Conservation (phyloP, 2,113 vertebrate genomes). For the Speoplatyrhinus poulsoni region DNA sequence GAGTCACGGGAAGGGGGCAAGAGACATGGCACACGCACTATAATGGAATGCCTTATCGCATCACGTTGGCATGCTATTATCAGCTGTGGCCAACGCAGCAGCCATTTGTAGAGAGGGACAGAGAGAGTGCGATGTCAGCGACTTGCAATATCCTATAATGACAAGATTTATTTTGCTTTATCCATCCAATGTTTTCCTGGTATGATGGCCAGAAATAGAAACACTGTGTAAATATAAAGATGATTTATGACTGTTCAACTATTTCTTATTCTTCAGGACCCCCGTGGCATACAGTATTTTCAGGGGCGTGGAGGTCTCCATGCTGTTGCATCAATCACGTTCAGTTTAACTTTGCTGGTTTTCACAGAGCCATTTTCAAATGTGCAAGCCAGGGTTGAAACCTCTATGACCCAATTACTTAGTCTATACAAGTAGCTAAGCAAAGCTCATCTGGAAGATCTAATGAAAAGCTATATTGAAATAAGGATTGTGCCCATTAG, state of each 20-base stretch:
- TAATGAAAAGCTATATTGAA: constrained; percentile 13
- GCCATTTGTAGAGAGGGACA: constrained; percentile 20
- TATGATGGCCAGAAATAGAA: too few relatives aligned
- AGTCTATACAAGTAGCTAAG: background rate
- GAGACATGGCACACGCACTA: constrained; percentile 36
- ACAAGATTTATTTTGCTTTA: constrained; percentile 1
- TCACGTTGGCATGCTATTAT: constrained; percentile 35
- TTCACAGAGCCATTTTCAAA: background rate
- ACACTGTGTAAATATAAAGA: too few relatives aligned
- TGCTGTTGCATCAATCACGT: too few relatives aligned
- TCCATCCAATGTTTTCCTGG: too few relatives aligned
- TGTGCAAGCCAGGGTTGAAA: background rate
- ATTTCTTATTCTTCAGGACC: too few relatives aligned
- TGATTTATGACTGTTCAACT: too few relatives aligned
- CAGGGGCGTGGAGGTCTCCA: too few relatives aligned
- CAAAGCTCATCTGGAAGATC: background rate
- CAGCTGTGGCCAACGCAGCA: constrained; percentile 12
- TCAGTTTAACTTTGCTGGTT: too few relatives aligned
- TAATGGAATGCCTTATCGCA: constrained; percentile 19
- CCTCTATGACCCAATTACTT: background rate
- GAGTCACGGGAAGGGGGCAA: background rate
- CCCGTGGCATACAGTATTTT: too few relatives aligned
- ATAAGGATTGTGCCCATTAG: background rate
- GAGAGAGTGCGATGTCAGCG: constrained; percentile 6
- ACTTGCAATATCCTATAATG: constrained; percentile 20